Percentiles rank a stretch among this genome's conserved stretches.
Evolutionary conservation across 1,140 invertebrate genomes (phyloP).

Genomic region (Pantala flavescens): DNA sequence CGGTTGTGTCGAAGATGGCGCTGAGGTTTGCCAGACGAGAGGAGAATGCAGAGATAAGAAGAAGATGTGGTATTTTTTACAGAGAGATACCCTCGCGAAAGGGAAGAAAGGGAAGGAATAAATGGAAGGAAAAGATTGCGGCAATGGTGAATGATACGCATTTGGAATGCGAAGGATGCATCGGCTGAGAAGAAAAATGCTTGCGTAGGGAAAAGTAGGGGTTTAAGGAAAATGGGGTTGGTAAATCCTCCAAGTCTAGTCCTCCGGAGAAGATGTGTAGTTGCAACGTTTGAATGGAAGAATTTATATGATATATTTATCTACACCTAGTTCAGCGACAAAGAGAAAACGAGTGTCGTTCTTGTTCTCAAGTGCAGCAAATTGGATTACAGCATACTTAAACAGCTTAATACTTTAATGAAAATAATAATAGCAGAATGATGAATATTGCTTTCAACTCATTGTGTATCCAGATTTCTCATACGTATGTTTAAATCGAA

Average conservation of each 20-base stretch:
- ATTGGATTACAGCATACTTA: too few species aligned
- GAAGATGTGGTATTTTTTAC: not conserved
- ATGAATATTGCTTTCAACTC: too few species aligned
- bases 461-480: too few species aligned
- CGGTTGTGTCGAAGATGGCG: too few species aligned
- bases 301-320: too few species aligned
- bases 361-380: too few species aligned
- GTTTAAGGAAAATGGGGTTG: not conserved
- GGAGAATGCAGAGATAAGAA: not conserved
- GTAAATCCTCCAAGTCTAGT: not conserved
- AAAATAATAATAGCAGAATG: too few species aligned
- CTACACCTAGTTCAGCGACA: too few species aligned
- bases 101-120: not conserved
- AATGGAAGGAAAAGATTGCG: slow-evolving; percentile 5
- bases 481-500: too few species aligned
- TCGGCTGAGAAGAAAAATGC: not conserved
- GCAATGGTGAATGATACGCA: slow-evolving; percentile 2
- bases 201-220: not conserved
- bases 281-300: not conserved
- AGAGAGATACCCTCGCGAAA: not conserved
- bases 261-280: not conserved
- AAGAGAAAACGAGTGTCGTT: too few species aligned
- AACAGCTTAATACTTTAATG: too few species aligned
- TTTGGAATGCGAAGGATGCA: not conserved
- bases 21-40: not conserved